Conservation (phyloP, 2,797 vertebrate species). For the Halcyon badia region DNA sequence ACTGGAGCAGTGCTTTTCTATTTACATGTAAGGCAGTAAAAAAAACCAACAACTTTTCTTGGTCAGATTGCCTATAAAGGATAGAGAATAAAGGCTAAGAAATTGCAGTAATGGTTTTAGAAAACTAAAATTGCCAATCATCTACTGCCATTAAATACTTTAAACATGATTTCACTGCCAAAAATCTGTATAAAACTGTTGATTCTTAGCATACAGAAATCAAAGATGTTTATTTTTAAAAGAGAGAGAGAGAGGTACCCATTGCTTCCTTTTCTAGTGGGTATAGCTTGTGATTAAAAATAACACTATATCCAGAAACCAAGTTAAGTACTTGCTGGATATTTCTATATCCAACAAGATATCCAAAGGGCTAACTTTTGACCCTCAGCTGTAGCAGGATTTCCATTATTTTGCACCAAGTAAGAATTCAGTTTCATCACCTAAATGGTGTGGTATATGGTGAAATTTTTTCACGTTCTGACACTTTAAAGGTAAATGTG, state of each 20-base stretch:
- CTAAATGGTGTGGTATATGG: not conserved
- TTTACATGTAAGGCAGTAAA: not conserved
- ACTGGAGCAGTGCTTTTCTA: not conserved
- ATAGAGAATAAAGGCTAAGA: not conserved
- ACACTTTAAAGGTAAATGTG: not conserved
- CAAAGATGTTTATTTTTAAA: not conserved
- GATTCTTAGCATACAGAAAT: not conserved
- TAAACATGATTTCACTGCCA: not conserved
- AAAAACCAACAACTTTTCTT: not conserved
- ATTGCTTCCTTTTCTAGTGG: not conserved
- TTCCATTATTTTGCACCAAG: not conserved
- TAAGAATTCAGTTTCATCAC: not conserved
- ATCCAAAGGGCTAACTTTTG: not conserved
- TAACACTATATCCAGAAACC: not conserved
- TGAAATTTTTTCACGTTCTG: not conserved
- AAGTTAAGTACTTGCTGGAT: not conserved
- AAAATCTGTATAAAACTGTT: not conserved
- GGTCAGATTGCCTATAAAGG: not conserved
- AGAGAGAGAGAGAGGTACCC: not conserved
- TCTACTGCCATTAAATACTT: not conserved
- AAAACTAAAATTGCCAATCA: not conserved
- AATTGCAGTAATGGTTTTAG: not conserved
- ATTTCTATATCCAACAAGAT: not conserved
- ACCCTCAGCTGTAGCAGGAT: not conserved
- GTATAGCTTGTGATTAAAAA: not conserved